Conservation (phyloP, 2,113 vertebrate genomes). For the Amblyopsis rosae region DNA sequence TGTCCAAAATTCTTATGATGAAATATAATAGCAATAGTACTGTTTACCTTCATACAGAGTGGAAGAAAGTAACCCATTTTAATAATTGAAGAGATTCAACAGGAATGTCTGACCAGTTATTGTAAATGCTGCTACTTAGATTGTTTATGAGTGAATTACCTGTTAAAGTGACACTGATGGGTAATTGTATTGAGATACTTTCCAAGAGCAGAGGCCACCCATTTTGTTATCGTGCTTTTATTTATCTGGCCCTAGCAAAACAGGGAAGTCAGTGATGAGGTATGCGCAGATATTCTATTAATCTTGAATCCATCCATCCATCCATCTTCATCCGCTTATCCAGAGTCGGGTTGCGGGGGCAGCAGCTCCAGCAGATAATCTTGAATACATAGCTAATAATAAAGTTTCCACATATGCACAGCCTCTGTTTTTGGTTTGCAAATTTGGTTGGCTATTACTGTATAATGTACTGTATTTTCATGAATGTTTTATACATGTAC, state of each 20-base stretch:
- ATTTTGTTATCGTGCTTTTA: conserved; percentile 17
- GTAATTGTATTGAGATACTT: conserved; percentile 30
- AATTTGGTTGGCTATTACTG: background rate
- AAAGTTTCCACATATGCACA: no score
- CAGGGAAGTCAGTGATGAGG: background rate
- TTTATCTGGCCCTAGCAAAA: conserved; percentile 5
- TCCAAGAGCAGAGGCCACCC: conserved; percentile 22
- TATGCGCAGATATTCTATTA: no score
- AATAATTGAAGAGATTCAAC: conserved; percentile 11
- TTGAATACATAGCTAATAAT: no score
- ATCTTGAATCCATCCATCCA: no score
- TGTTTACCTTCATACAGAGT: conserved; percentile 17
- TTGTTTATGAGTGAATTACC: conserved; percentile 34
- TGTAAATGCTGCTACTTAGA: conserved; percentile 12
- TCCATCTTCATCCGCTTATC: no score
- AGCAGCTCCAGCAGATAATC: no score
- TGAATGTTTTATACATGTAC: no score
- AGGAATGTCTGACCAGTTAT: conserved; percentile 11
- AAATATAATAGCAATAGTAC: conserved; percentile 19
- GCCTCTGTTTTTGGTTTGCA: conserved; percentile 7
- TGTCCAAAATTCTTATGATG: conserved; percentile 5
- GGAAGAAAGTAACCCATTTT: conserved; percentile 21
- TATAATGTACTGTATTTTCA: no score
- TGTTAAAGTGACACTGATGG: conserved; percentile 35
- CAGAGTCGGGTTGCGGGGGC: no score